Evolutionary conservation across 2,113 vertebrate genomes (phyloP).

Genomic region (Tenrec ecaudatus): DNA sequence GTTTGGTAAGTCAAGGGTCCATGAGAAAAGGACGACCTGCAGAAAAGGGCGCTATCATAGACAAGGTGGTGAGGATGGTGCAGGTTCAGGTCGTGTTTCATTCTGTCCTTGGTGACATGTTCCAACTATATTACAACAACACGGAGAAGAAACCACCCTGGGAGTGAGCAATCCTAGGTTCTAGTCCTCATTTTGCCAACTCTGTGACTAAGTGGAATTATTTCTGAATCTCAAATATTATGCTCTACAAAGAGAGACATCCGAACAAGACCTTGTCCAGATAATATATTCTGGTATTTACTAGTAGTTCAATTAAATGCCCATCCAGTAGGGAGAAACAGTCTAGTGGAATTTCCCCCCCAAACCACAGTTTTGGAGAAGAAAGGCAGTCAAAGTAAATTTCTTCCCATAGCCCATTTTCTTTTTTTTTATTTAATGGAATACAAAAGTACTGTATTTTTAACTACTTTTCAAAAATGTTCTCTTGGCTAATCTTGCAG

Average conservation of each 20-base stretch:
- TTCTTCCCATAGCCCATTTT: slow-evolving; percentile 9
- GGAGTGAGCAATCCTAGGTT: background rate
- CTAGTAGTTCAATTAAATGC: slow-evolving; percentile 22
- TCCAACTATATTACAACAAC: background rate
- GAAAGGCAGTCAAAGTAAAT: background rate
- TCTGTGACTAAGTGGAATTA: background rate
- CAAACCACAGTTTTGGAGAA: slow-evolving; percentile 54
- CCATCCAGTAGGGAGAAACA: background rate
- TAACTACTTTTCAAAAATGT: background rate
- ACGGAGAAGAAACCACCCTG: accelerated
- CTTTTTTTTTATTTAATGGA: slow-evolving; percentile 33
- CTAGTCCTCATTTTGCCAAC: background rate
- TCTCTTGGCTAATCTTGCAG: slow-evolving; percentile 63
- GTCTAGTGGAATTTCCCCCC: background rate
- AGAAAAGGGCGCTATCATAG: background rate
- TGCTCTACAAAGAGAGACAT: background rate
- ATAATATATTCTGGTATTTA: background rate
- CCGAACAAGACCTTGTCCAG: background rate
- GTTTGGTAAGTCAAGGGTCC: background rate
- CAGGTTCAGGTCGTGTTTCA: background rate
- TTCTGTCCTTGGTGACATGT: background rate
- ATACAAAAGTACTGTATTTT: slow-evolving; percentile 45
- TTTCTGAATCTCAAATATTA: background rate
- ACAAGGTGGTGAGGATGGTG: background rate
- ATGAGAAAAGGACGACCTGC: background rate